These are phyloP conservation scores for Eutrigla gurnardus DNA, from an alignment of 2,797 vertebrate species.

Conservation along the genomic window DNA sequence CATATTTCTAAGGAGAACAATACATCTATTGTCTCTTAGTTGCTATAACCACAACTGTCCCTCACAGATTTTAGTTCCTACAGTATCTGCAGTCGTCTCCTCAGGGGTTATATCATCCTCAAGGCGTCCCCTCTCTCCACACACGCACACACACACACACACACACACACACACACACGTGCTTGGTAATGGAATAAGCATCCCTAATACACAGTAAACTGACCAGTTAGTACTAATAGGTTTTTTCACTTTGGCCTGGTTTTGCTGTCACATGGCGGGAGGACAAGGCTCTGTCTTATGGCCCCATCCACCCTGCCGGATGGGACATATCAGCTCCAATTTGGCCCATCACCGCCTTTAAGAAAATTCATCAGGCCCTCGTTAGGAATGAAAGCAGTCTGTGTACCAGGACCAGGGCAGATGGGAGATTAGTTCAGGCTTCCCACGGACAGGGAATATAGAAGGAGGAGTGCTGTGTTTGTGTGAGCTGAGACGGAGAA, in stretches of 20 bases:
- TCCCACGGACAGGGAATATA: conserved; percentile 68
- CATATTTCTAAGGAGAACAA: conserved; percentile 39
- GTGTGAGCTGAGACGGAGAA: conserved; percentile 42
- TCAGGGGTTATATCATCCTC: conserved; percentile 55
- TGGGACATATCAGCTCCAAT: conserved; percentile 85
- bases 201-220: conserved; percentile 76
- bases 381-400: conserved; percentile 81
- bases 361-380: conserved; percentile 83
- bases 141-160: conserved; percentile 15
- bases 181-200: conserved; percentile 75
- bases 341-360: conserved; percentile 79
- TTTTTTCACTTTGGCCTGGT: conserved; percentile 78
- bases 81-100: conserved; percentile 35
- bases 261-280: conserved; percentile 81
- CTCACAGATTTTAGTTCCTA: conserved; percentile 40
- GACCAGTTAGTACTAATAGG: conserved; percentile 79
- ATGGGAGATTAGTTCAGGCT: conserved; percentile 78
- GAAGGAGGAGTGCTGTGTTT: conserved; percentile 53
- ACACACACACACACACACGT: conserved; percentile 44
- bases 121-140: background rate
- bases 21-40: conserved; percentile 43
- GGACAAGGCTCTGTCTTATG: conserved; percentile 79
- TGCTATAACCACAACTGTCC: conserved; percentile 48
- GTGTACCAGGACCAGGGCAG: conserved; percentile 75
- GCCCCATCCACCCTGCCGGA: conserved; percentile 71